Base-by-base conservation (phyloP, 1,140 invertebrate genomes). In the Drosophila virilis region DNA sequence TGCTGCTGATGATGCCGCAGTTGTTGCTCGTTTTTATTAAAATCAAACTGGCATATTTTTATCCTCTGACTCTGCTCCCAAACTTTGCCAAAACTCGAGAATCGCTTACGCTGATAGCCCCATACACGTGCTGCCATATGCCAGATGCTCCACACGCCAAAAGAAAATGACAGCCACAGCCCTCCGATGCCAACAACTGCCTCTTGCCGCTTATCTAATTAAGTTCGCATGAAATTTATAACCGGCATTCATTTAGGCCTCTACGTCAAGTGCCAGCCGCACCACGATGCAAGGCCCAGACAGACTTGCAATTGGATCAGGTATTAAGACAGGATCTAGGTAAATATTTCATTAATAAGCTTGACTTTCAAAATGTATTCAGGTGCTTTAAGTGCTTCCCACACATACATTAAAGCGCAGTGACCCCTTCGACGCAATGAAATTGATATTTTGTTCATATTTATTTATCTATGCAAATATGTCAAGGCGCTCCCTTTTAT, bases 11-110 rank as follows among this genome's bases (percentile, higher is more conserved):
- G 32, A 15, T 76, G 71, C 51, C 28, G 17, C 57, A 61, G 58
- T 57, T 80, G 65, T 50, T 80, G 65, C 48, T 67, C 64, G 67
- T 57, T 84, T 73, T 77, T 84, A 84, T 85, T 84, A 85, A 84
- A 85, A 85, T 84, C 80, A 68, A 84, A 80, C 62, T 77, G 77
- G 68, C 57, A 74, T 80, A 80, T 84, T 84, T 80, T 74, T 62
- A 35, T 77, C 65, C 72, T 62, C 15, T 32, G 42, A 22, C 72
- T 52, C 51, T 77, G 15, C n/a, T 10, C 32, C 15, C 38, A 54
- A 70, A 70, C 17, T 55, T 55, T 48, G 38, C 32, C 1, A 12
- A 51, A 62, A 45, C 58, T 54, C 28, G 9, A 9, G n/a, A 32
- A 8, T 22, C n/a, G 2, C 15, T 17, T 12, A 28, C 17, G 10